Conservation (phyloP, 2,888 invertebrate genomes). For the Aromia moschata region DNA sequence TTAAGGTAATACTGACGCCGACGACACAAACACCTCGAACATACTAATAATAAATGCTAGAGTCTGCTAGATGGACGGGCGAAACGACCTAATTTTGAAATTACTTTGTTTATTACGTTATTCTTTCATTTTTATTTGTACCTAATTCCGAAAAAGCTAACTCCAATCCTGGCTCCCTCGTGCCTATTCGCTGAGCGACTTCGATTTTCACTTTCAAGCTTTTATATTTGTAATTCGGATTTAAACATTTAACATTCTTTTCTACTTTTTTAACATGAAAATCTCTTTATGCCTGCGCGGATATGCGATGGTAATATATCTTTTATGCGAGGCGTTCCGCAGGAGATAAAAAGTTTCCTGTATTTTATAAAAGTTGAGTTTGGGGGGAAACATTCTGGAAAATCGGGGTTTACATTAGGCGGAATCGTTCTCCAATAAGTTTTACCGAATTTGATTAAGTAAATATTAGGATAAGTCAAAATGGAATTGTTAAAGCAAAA, state of each 20-base stretch:
- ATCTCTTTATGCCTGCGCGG: slow-evolving; percentile 14
- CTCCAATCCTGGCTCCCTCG: no score
- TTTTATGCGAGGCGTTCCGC: slow-evolving; percentile 4
- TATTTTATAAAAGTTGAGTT: neutral
- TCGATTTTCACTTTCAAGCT: slow-evolving; percentile 38
- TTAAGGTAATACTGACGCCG: no score
- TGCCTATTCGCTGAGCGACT: slow-evolving; percentile 40
- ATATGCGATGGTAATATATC: slow-evolving; percentile 18
- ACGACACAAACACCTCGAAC: no score
- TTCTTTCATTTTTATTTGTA: no score
- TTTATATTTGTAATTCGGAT: slow-evolving; percentile 28
- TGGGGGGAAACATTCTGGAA: neutral
- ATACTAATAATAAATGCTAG: no score
- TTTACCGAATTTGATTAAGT: neutral
- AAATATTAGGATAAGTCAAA: no score
- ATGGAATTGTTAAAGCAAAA: no score
- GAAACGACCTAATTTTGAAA: no score
- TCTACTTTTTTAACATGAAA: slow-evolving; percentile 10
- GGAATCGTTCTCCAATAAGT: neutral
- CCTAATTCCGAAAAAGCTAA: no score
- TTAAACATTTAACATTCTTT: slow-evolving; percentile 27
- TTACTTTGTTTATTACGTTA: no score
- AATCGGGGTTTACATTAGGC: neutral
- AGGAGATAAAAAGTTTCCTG: slow-evolving; percentile 5
- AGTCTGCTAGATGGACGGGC: no score